Evolutionary conservation across 2,888 invertebrate genomes (phyloP), one percentile per base, ranked within the genome.

Genomic region (Alsophila aescularia): DNA sequence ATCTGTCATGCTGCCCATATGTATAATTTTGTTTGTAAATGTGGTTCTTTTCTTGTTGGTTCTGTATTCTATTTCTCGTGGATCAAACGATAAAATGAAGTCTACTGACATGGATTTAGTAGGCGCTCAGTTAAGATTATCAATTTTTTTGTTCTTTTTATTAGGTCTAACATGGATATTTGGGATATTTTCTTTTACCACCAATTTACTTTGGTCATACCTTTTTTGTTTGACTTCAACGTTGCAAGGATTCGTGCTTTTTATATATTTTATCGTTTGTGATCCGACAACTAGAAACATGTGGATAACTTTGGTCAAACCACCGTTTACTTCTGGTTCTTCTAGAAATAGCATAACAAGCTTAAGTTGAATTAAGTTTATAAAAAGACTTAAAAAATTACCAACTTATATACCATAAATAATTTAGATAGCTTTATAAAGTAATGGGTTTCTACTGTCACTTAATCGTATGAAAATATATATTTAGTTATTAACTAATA

Each of bases 181-280:
- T 70, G 94, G 93, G 5, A 72, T 94, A 27, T 85, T 93, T 64
- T 92, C 93, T 0, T 92, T 92, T 66, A 83, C 92, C 39, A 82
- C 78, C 3, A 85, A 87, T 15, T 77, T 92, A 15, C 65, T 92
- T 15, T 94, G 93, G 82, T 93, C 93, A 0, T 94, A 94, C 70
- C 78, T 94, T 0, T 94, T 94, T 67, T 94, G 94, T 69, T 71
- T 94, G n/a, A 93, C 93, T 0, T 93, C 94, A 4, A 93, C 94
- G 0, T 62, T 93, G 14, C 94, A 94, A 70, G 94, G 94, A 0
- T 93, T 94, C 71, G 92, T 94, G 7, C 78, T 94, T 10, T 94
- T 94, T 66, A 71, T 94, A 13, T 94, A 93, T 75, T 94, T 94
- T 72, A 86, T 94, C 6, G 71, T 93, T 13, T 85, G 93, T 47